These are phyloP conservation scores for Erynnis tages DNA, from an alignment of 2,888 invertebrate genomes.

Conservation along the genomic window DNA sequence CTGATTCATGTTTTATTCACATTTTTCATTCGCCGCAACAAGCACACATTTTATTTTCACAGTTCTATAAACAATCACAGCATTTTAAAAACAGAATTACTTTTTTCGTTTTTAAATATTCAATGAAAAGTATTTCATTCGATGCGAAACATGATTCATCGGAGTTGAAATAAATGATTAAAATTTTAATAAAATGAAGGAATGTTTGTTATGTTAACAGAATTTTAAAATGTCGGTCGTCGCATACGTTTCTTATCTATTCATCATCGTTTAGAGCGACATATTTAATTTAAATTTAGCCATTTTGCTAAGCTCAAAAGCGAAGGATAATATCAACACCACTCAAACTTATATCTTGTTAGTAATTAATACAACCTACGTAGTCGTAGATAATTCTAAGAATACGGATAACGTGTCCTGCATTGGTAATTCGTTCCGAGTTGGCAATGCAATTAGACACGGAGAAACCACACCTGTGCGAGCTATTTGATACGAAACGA, in stretches of 20 bases:
- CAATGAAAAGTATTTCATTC: not conserved
- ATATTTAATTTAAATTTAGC: too few relatives aligned
- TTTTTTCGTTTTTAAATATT: slow-evolving; percentile 6
- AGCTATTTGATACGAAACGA: slow-evolving; percentile 18
- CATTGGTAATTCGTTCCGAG: slow-evolving; percentile 21
- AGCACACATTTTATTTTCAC: slow-evolving; percentile 21
- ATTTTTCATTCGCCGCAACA: slow-evolving; percentile 20
- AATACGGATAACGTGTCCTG: slow-evolving; percentile 4
- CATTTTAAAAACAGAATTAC: slow-evolving; percentile 7
- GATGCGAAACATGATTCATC: not conserved
- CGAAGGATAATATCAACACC: too few relatives aligned
- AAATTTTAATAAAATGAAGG: not conserved
- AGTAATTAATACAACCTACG: too few relatives aligned
- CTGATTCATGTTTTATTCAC: slow-evolving; percentile 20
- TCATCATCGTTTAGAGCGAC: too few relatives aligned
- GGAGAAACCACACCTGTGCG: slow-evolving; percentile 21
- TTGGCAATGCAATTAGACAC: slow-evolving; percentile 15
- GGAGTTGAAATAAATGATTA: not conserved
- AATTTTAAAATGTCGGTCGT: too few relatives aligned
- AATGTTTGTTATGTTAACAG: too few relatives aligned
- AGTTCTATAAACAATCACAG: slow-evolving; percentile 21
- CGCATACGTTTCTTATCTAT: too few relatives aligned
- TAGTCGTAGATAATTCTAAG: too few relatives aligned
- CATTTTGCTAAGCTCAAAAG: too few relatives aligned
- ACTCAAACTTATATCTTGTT: not conserved